Evolutionary conservation across 92 coral and sea anemone genomes (phyloP), one percentile per base, ranked within the genome.

Genomic region (Anthopleura xanthogrammica): DNA sequence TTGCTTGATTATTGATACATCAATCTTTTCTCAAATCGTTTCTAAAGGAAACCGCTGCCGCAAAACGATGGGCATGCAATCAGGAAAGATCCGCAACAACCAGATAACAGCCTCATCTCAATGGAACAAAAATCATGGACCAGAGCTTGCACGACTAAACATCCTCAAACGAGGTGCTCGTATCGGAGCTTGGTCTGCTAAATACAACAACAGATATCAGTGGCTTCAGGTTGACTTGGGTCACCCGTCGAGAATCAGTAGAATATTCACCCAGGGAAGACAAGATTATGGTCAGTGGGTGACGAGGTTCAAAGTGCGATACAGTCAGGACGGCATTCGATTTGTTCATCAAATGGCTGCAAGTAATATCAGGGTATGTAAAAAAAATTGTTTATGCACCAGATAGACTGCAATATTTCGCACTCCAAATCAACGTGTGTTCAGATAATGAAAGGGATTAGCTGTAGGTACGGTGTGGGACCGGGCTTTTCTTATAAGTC

Each of bases 161-260:
- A 16, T 16, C 48, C 40, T 60, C n/a, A 75, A 83, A 14, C 73
- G 86, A 36, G 89, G 91, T 8, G 66, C 86, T 7, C 82, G 52
- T 46, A 52, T 76, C 16, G 95, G 95, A 16, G 88, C 86, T 8
- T 92, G 95, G 95, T 82, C 86, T 16, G 91, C 95, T 12, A 83
- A 77, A 19, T 73, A 88, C 16, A 85, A 87, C 72, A 89, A 89
- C 73, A 75, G 87, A 74, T 89, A 42, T 74, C 92, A 89, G 70
- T 89, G 83, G 84, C 86, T 86, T 46, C 89, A 86, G 66, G 87
- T 89, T 11, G 85, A 89, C 82, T 78, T 89, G 29, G 60, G 22
- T 11, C 90, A 79, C 65, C 87, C 90, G 11, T 76, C 89, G 8
- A 89, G 81, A 73, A 75, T 89, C 41, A 85, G 84, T 7, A 85